phyloP scores from a whole-genome alignment of 2,113 vertebrate genomes.

The Actenoides hombroni region DNA sequence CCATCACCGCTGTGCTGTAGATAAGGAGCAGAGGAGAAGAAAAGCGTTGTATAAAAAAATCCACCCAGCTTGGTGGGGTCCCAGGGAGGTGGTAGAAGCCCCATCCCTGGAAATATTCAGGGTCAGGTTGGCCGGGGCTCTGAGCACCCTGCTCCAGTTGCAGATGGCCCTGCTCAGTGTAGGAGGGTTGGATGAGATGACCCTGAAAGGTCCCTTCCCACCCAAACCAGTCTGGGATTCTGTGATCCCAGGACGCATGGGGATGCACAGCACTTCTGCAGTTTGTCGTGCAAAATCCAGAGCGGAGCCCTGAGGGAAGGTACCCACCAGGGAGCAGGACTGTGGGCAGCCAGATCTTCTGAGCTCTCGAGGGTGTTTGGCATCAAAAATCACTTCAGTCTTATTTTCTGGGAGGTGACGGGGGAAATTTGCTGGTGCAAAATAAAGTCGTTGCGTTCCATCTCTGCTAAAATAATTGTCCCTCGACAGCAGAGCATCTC shows the following conservation, averaged over 20 bases:
- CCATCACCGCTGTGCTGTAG: background rate
- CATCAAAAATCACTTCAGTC: background rate
- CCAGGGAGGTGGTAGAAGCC: background rate
- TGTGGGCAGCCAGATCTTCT: background rate
- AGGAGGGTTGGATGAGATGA: background rate
- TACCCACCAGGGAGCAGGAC: background rate
- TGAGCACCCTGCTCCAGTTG: background rate
- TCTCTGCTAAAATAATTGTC: background rate
- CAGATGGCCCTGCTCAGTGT: background rate
- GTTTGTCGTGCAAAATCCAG: background rate
- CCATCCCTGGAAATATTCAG: background rate
- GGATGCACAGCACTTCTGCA: background rate
- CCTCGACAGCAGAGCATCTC: background rate
- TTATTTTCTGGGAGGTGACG: background rate
- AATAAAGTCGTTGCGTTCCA: rapidly evolving
- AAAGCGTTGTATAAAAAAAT: background rate
- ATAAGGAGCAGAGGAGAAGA: background rate
- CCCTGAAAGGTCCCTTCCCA: background rate
- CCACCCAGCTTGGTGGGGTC: background rate
- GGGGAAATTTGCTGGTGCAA: background rate
- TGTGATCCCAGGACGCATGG: background rate
- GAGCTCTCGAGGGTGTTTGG: background rate
- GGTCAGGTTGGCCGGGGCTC: background rate
- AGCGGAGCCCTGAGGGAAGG: background rate
- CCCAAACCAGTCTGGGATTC: background rate